Evolutionary conservation across 2,888 invertebrate species (phyloP).

Genomic region (Oithona nana): DNA sequence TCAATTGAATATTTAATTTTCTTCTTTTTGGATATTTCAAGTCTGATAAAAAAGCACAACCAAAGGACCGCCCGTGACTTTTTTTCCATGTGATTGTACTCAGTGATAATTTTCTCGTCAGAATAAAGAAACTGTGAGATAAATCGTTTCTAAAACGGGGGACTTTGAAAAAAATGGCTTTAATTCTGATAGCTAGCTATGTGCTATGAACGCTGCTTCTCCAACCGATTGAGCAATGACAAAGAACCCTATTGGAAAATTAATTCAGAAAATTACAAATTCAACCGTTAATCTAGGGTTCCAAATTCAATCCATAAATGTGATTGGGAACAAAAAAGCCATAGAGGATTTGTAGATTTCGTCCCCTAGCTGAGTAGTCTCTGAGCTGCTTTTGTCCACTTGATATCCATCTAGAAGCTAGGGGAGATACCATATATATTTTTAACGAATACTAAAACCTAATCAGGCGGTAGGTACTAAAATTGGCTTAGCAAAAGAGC

Average conservation of each 20-base stretch:
- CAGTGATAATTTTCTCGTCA: neutral
- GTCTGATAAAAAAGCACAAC: too few species aligned
- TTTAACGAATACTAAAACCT: too few species aligned
- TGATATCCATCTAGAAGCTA: neutral
- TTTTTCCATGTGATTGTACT: neutral
- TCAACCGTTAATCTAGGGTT: neutral
- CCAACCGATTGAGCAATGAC: neutral
- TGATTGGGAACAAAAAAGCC: neutral
- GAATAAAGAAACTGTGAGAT: neutral
- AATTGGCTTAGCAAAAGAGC: too few species aligned
- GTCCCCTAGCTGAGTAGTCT: neutral
- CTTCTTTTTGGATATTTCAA: too few species aligned
- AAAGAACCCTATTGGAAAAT: neutral
- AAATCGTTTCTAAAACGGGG: too few species aligned
- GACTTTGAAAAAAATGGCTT: neutral
- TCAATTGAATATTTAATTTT: too few species aligned
- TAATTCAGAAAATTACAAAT: neutral
- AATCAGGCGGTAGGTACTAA: too few species aligned
- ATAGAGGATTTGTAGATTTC: neutral
- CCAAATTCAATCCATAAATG: neutral
- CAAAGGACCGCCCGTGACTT: neutral
- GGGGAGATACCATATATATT: too few species aligned
- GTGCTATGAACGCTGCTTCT: neutral
- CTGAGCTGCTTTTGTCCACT: neutral
- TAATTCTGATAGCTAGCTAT: neutral